Evolutionary conservation across 2,888 invertebrate genomes (phyloP).

Genomic region (Hyposoter didymator): DNA sequence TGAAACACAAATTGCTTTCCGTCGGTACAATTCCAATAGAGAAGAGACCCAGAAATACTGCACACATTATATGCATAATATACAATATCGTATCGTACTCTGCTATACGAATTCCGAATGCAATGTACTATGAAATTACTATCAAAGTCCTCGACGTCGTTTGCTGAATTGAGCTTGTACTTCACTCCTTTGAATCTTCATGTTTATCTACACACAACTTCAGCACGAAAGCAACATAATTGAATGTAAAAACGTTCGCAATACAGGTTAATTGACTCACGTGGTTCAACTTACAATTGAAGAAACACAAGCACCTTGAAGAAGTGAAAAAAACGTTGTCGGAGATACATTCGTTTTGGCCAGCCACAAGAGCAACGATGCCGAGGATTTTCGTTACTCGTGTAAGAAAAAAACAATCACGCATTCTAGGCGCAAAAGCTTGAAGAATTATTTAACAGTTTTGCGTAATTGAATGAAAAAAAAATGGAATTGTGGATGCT

Average conservation of each 20-base stretch:
- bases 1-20: slow-evolving; percentile 55
- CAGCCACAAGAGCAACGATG: too few species aligned
- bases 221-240: not conserved
- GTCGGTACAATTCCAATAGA: slow-evolving; percentile 15
- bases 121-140: slow-evolving; percentile 52
- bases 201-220: slow-evolving; percentile 13
- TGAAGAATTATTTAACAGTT: too few species aligned
- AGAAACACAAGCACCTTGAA: not conserved
- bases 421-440: too few species aligned
- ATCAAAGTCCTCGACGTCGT: slow-evolving; percentile 40
- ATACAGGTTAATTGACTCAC: not conserved
- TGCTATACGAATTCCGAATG: slow-evolving; percentile 50
- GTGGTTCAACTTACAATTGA: not conserved
- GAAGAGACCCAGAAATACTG: not conserved
- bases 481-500: too few species aligned
- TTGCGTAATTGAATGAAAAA: too few species aligned
- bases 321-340: not conserved
- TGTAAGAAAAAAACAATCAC: too few species aligned
- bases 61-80: slow-evolving; percentile 1
- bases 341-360: not conserved
- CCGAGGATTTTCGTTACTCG: too few species aligned
- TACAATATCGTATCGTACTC: slow-evolving; percentile 19
- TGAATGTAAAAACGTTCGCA: not conserved
- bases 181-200: slow-evolving; percentile 13
- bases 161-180: not conserved